These are phyloP conservation scores for Scomberomorus guttatus DNA, from an alignment of 2,797 vertebrate species.

Conservation along the genomic window DNA sequence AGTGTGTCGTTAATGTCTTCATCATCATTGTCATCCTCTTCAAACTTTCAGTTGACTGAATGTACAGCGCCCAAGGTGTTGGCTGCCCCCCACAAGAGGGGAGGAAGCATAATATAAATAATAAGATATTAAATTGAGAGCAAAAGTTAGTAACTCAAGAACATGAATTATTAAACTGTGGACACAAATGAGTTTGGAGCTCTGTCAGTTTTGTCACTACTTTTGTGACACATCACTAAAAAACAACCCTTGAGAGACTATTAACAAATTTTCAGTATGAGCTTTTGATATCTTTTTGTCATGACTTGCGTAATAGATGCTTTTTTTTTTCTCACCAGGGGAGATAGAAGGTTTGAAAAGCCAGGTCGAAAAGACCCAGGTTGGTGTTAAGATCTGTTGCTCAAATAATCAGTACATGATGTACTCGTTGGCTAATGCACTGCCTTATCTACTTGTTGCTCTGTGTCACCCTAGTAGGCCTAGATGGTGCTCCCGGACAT, in stretches of 20 bases:
- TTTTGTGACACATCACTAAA: not conserved
- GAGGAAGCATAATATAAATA: not conserved
- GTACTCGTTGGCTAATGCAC: slow-evolving; percentile 13
- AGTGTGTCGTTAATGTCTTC: not conserved
- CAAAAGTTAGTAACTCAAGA: not conserved
- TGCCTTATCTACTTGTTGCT: slow-evolving; percentile 37
- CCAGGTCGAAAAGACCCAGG: slow-evolving; percentile 98
- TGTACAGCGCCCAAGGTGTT: not conserved
- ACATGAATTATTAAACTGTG: not conserved
- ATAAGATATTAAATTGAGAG: not conserved
- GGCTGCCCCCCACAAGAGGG: too few species aligned
- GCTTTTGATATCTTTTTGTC: not conserved
- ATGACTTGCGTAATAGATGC: not conserved
- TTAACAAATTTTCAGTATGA: not conserved
- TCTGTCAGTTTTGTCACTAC: not conserved
- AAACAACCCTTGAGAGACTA: too few species aligned
- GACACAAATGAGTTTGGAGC: too few species aligned
- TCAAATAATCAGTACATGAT: slow-evolving; percentile 37
- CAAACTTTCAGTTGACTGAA: not conserved
- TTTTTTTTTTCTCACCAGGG: slow-evolving; percentile 82
- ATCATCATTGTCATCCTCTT: not conserved
- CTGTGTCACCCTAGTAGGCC: slow-evolving; percentile 36
- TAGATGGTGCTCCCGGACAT: slow-evolving; percentile 83
- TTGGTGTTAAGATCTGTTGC: slow-evolving; percentile 78
- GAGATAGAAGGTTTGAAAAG: slow-evolving; percentile 99